These are phyloP conservation scores for Acipenser ruthenus DNA, from an alignment of 2,797 vertebrate species.

Conservation along the genomic window DNA sequence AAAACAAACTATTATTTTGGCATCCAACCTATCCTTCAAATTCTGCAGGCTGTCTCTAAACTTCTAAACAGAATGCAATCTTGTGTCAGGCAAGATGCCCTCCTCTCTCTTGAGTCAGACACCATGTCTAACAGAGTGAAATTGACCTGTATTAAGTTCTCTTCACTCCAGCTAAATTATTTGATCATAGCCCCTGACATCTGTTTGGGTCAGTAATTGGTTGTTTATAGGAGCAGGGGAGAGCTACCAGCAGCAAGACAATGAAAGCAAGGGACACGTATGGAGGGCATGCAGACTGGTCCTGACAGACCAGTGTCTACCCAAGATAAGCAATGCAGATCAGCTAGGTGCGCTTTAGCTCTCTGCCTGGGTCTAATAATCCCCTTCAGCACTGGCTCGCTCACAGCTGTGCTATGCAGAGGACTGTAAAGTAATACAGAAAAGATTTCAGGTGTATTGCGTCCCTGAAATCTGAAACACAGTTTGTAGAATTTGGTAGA, in stretches of 20 bases:
- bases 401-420: constrained; percentile 44
- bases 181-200: constrained; percentile 78
- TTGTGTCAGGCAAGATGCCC: constrained; percentile 31
- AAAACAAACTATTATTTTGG: constrained; percentile 17
- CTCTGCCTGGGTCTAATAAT: constrained; percentile 56
- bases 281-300: constrained; percentile 47
- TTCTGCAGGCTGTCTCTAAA: constrained; percentile 25
- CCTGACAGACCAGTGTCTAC: constrained; percentile 53
- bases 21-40: constrained; percentile 31
- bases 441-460: constrained; percentile 48
- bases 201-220: constrained; percentile 75
- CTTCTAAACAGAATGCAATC: constrained; percentile 29
- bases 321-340: constrained; percentile 72
- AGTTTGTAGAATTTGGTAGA: constrained; percentile 52
- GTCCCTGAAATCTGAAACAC: constrained; percentile 56
- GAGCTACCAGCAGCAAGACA: constrained; percentile 53
- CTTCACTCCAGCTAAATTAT: constrained; percentile 70
- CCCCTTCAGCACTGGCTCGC: constrained; percentile 59
- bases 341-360: constrained; percentile 58
- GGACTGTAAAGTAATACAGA: constrained; percentile 52
- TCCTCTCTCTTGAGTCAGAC: constrained; percentile 50
- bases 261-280: constrained; percentile 54
- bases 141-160: constrained; percentile 75
- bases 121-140: constrained; percentile 79
- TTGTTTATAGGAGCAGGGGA: constrained; percentile 67